Conservation (phyloP, 2,888 invertebrate genomes). For the Andrena bucephala region DNA sequence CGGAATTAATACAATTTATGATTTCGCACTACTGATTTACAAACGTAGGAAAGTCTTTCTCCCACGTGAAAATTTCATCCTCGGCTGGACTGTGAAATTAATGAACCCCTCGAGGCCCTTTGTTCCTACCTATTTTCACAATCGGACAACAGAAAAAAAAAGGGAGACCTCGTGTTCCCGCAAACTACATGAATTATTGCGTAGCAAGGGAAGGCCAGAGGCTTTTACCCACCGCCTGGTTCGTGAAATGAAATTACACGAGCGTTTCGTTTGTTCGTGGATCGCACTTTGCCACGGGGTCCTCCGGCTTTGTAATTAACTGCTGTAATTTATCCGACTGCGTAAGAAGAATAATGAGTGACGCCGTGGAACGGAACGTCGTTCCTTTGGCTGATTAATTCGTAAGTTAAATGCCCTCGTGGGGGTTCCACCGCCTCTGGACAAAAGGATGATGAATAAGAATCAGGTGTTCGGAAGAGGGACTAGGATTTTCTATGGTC, state of each 20-base stretch:
- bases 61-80: too few species aligned
- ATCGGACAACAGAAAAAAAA: not conserved
- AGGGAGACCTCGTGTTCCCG: not conserved
- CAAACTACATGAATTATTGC: not conserved
- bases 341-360: constrained; percentile 60
- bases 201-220: not conserved
- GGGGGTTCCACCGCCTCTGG: constrained; percentile 55
- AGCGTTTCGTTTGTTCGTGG: constrained; percentile 14
- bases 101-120: constrained; percentile 1
- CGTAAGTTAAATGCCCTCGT: constrained; percentile 64
- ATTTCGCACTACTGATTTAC: too few species aligned
- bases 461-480: constrained; percentile 48
- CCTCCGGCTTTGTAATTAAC: constrained; percentile 57
- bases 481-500: constrained; percentile 10
- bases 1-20: too few species aligned
- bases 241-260: constrained; percentile 7
- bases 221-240: not conserved
- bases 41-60: too few species aligned
- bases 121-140: not conserved
- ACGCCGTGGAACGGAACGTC: constrained; percentile 39
- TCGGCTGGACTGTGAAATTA: not conserved
- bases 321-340: constrained; percentile 53
- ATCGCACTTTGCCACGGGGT: constrained; percentile 25
- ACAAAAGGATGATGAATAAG: constrained; percentile 71
- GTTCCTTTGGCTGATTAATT: constrained; percentile 67